phyloP scores from a whole-genome alignment of 2,113 vertebrate genomes.

The Setophaga coronata region DNA sequence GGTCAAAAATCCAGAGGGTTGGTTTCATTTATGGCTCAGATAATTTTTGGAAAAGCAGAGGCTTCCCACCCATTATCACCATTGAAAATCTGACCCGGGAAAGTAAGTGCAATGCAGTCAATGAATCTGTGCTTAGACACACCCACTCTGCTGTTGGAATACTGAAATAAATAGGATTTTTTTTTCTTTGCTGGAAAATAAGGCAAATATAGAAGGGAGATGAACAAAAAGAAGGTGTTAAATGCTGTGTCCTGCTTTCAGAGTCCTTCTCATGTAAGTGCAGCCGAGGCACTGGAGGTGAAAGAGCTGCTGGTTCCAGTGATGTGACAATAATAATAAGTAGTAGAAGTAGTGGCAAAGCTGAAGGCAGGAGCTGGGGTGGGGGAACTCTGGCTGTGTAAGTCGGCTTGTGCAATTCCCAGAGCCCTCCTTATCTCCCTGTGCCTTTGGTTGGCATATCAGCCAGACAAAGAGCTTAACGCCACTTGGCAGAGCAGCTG shows the following conservation, averaged over 20 bases:
- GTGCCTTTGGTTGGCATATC: constrained; percentile 63
- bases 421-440: constrained; percentile 59
- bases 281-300: not conserved
- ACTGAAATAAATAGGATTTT: not conserved
- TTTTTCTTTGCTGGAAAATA: not conserved
- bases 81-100: not conserved
- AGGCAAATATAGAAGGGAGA: not conserved
- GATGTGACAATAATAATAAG: not conserved
- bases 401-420: constrained; percentile 55
- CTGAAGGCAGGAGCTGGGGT: not conserved
- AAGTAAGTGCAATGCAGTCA: not conserved
- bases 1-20: not conserved
- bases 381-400: not conserved
- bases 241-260: not conserved
- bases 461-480: constrained; percentile 67
- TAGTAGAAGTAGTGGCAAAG: not conserved
- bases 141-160: not conserved
- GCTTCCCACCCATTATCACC: not conserved
- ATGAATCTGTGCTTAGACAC: not conserved
- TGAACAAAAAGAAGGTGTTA: not conserved
- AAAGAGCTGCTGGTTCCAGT: not conserved
- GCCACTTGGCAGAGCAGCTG: constrained; percentile 19
- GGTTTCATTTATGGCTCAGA: not conserved
- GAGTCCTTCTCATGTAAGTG: not conserved
- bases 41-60: not conserved